These are phyloP conservation scores for Leptinotarsa undecemlineata DNA, from an alignment of 1,140 invertebrate species.

Conservation along the genomic window DNA sequence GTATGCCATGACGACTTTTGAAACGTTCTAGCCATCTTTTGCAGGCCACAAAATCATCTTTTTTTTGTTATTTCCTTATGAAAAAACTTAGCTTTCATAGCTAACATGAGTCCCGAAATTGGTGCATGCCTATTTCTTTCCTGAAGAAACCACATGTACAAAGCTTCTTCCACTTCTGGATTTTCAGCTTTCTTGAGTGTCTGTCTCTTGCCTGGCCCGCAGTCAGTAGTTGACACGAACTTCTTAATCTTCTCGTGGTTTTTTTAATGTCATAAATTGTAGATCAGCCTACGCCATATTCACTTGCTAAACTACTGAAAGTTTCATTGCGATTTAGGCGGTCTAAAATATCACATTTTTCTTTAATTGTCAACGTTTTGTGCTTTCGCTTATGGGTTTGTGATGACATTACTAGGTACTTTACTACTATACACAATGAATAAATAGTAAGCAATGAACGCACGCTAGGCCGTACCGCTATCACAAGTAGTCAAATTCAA, in stretches of 20 bases:
- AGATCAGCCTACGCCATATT: constrained; percentile 48
- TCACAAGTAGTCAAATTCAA: no score
- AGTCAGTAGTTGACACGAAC: constrained; percentile 48
- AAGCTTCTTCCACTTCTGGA: constrained; percentile 47
- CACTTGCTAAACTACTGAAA: constrained; percentile 36
- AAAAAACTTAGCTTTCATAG: constrained; percentile 48
- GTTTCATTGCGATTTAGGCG: constrained; percentile 18
- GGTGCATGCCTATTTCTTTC: constrained; percentile 49
- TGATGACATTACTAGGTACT: constrained; percentile 19
- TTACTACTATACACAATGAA: no score
- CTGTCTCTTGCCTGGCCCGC: constrained; percentile 45
- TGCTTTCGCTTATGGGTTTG: constrained; percentile 42
- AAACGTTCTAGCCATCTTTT: constrained; percentile 31
- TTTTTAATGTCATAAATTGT: constrained; percentile 49
- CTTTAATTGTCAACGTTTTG: no score
- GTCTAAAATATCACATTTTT: no score
- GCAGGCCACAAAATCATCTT: constrained; percentile 52
- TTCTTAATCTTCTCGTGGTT: constrained; percentile 45
- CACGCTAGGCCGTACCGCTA: constrained; percentile 25
- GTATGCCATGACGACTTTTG: constrained; percentile 23
- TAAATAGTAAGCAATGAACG: no score
- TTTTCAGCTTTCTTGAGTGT: constrained; percentile 50
- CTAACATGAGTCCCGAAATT: constrained; percentile 49
- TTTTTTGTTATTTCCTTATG: constrained; percentile 50
- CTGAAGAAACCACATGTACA: constrained; percentile 46